Evolutionary conservation across 2,888 invertebrate genomes (phyloP).

Genomic region (Allygus modestus): DNA sequence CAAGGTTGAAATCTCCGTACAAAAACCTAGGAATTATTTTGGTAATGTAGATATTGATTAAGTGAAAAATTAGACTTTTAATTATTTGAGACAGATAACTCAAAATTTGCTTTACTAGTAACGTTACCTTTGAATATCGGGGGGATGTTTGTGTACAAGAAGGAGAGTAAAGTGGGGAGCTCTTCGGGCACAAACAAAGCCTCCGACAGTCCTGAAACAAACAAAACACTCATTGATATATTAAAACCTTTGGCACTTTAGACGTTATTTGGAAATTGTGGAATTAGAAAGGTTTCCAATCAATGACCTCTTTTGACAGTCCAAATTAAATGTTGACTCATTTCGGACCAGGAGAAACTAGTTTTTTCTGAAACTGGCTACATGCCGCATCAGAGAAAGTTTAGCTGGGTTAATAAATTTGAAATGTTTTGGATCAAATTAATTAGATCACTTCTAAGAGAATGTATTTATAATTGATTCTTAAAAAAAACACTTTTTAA

Average conservation of each 20-base stretch:
- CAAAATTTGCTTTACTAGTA: too few relatives aligned
- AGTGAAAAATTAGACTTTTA: too few relatives aligned
- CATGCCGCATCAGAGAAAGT: neutral
- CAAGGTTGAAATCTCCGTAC: too few relatives aligned
- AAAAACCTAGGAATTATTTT: too few relatives aligned
- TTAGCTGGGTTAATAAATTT: neutral
- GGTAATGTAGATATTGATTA: too few relatives aligned
- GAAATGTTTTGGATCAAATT: too few relatives aligned
- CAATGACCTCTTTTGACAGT: neutral
- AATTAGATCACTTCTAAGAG: too few relatives aligned
- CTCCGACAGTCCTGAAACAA: conserved; percentile 76
- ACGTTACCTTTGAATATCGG: conserved; percentile 91
- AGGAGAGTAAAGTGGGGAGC: conserved; percentile 85
- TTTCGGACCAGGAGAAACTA: conserved; percentile 6
- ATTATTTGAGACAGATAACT: too few relatives aligned
- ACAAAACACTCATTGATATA: neutral
- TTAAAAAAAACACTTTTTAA: too few relatives aligned
- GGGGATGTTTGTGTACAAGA: conserved; percentile 90
- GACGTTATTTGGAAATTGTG: too few relatives aligned
- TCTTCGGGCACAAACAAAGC: conserved; percentile 88
- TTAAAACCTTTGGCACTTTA: too few relatives aligned
- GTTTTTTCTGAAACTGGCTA: neutral
- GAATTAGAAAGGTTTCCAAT: neutral
- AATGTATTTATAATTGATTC: too few relatives aligned
- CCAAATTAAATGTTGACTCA: neutral